These are phyloP conservation scores for Nemotelus nigrinus DNA, from an alignment of 2,888 invertebrate species.

Conservation along the genomic window DNA sequence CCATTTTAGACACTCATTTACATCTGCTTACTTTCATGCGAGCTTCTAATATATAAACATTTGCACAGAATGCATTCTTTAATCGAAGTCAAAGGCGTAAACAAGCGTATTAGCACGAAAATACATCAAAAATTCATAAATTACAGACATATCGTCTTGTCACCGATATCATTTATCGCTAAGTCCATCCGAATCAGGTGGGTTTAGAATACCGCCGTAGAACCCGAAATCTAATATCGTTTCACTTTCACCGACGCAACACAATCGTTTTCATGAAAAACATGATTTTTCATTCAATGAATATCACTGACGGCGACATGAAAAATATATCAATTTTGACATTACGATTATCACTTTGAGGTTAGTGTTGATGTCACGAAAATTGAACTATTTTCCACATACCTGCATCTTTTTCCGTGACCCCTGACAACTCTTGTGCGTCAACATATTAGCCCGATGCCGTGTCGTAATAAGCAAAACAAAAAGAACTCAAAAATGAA, in stretches of 20 bases:
- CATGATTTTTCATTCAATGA: not conserved
- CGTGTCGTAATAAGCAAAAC: slow-evolving; percentile 52
- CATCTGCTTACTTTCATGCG: too few relatives aligned
- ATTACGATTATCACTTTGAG: not conserved
- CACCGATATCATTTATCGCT: too few relatives aligned
- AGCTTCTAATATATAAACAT: too few relatives aligned
- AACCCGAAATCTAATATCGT: too few relatives aligned
- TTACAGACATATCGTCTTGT: slow-evolving; percentile 1
- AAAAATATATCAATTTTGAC: not conserved
- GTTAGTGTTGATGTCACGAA: slow-evolving; percentile 24
- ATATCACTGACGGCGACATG: not conserved
- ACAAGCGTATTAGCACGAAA: too few relatives aligned
- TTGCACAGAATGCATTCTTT: too few relatives aligned
- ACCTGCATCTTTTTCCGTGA: slow-evolving; percentile 69
- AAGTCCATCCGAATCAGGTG: too few relatives aligned
- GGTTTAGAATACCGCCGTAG: too few relatives aligned
- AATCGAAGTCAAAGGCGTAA: too few relatives aligned
- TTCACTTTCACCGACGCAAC: too few relatives aligned
- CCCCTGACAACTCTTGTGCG: slow-evolving; percentile 65
- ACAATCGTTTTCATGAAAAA: not conserved
- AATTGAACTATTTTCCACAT: slow-evolving; percentile 38
- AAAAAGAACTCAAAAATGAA: slow-evolving; percentile 51
- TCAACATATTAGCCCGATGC: slow-evolving; percentile 61
- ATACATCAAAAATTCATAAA: not conserved
- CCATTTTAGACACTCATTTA: too few relatives aligned